Percentiles rank a stretch among this genome's conserved stretches.
These are phyloP conservation scores for Chalcis sispes DNA, from an alignment of 2,888 invertebrate species.

Conservation along the genomic window DNA sequence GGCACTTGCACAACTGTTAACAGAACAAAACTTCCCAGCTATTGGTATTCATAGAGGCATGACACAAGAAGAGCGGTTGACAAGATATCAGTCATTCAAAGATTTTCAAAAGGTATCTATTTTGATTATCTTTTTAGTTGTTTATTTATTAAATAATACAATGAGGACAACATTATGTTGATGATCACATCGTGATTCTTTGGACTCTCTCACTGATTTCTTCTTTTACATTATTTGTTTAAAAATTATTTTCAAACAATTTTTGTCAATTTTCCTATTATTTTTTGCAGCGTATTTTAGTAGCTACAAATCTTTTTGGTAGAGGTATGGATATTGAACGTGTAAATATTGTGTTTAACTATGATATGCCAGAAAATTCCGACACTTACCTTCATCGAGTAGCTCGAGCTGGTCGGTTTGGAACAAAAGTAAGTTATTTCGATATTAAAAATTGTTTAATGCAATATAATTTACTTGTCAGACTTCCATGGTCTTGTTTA, in stretches of 20 bases:
- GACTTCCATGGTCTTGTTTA: too few relatives aligned
- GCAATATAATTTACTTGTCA: too few relatives aligned
- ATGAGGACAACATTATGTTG: constrained; percentile 45
- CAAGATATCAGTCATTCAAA: constrained; percentile 98
- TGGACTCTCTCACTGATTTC: constrained; percentile 65
- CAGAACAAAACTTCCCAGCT: constrained; percentile 99
- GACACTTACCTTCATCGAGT: constrained; percentile 99
- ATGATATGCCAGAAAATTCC: constrained; percentile 99
- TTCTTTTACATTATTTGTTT: not conserved
- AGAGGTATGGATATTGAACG: constrained; percentile 99
- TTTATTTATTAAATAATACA: constrained; percentile 2
- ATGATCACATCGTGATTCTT: constrained; percentile 62
- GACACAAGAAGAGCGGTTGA: constrained; percentile 97
- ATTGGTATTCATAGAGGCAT: constrained; percentile 99
- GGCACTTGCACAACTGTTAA: constrained; percentile 94
- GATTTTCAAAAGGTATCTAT: constrained; percentile 93
- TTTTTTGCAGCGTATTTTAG: constrained; percentile 86
- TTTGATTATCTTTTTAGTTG: constrained; percentile 20
- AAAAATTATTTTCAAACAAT: not conserved
- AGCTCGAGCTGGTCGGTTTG: constrained; percentile 98
- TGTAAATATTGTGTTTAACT: constrained; percentile 99
- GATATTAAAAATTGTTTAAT: too few relatives aligned
- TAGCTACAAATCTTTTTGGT: constrained; percentile 99
- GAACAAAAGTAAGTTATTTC: constrained; percentile 85
- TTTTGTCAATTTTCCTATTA: too few relatives aligned